phyloP scores from a whole-genome alignment of 2,797 vertebrate genomes.

The Cuniculus paca region DNA sequence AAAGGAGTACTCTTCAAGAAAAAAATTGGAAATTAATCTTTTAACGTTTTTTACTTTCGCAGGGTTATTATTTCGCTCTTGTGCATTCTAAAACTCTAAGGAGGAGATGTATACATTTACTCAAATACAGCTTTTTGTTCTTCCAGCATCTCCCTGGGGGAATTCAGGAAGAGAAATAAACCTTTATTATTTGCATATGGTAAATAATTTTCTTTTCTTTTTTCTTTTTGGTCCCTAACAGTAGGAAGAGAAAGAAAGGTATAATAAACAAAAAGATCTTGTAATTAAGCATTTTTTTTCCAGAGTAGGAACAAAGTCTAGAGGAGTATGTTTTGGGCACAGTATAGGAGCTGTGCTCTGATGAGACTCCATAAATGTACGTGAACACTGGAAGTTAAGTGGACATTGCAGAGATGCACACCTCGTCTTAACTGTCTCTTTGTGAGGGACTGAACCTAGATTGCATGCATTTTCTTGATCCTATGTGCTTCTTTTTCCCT shows the following conservation, averaged over 20 bases:
- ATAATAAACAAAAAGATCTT: neutral
- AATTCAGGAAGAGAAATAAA: neutral
- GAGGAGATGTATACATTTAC: neutral
- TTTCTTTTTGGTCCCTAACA: neutral
- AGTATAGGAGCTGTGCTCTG: neutral
- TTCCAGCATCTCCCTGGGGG: neutral
- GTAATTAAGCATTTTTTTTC: neutral
- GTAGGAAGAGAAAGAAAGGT: neutral
- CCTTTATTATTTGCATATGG: neutral
- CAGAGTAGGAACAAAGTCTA: neutral
- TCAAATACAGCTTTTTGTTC: conserved; percentile 34
- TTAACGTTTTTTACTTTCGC: neutral
- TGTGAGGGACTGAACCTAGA: neutral
- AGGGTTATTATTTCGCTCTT: neutral
- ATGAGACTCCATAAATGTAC: neutral
- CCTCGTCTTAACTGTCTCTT: neutral
- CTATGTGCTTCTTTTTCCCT: neutral
- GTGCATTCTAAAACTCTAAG: neutral
- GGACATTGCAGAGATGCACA: neutral
- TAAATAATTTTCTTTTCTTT: neutral
- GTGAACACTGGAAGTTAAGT: neutral
- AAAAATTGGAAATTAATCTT: neutral
- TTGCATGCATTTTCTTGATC: neutral
- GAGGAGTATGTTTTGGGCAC: neutral
- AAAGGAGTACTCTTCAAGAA: neutral